Percentiles rank a stretch among this genome's conserved stretches.
Conservation (phyloP, 2,113 vertebrate species). For the Pachyramphus minor region DNA sequence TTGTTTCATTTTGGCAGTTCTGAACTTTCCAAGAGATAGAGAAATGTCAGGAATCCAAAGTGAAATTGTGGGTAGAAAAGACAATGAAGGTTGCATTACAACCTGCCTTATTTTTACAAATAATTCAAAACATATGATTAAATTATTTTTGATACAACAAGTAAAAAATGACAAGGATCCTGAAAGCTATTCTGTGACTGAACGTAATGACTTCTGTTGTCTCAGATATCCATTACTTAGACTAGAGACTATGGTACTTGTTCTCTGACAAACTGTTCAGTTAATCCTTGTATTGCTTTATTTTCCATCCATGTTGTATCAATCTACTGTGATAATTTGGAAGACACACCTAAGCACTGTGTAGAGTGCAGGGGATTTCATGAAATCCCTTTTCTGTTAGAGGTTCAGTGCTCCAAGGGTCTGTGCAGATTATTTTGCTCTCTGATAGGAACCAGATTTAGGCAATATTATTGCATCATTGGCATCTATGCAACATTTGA, state of each 20-base stretch:
- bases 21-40: not conserved
- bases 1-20: constrained; percentile 5
- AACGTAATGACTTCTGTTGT: not conserved
- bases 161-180: not conserved
- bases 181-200: not conserved
- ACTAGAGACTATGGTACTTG: not conserved
- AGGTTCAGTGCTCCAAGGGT: not conserved
- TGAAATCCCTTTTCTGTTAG: not conserved
- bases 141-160: not conserved
- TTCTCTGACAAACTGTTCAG: not conserved
- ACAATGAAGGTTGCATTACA: not conserved
- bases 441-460: not conserved
- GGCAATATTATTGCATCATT: not conserved
- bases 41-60: not conserved
- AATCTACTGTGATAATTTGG: not conserved
- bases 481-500: not conserved
- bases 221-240: not conserved
- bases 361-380: not conserved
- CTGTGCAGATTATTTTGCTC: not conserved
- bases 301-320: fast-evolving
- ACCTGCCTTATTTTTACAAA: not conserved
- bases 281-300: not conserved
- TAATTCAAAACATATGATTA: not conserved
- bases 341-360: not conserved
- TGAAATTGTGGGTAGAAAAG: not conserved